Evolutionary conservation across 2,113 vertebrate genomes (phyloP).

Genomic region (Corvus moneduloides): DNA sequence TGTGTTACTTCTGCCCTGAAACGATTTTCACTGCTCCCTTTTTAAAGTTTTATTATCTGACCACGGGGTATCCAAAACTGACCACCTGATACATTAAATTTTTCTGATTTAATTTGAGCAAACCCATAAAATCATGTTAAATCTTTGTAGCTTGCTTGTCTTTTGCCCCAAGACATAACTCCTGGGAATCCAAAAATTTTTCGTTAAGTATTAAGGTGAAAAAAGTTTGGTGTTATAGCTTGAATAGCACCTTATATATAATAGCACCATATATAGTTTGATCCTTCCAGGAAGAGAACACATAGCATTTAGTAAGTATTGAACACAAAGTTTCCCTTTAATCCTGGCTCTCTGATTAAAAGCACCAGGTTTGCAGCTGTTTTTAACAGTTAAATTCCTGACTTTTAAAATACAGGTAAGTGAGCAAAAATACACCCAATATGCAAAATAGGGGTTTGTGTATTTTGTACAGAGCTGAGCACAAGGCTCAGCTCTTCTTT

Average conservation of each 20-base stretch:
- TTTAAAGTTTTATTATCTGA: background rate
- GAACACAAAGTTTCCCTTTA: background rate
- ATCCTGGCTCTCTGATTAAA: background rate
- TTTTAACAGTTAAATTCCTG: background rate
- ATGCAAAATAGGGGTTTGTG: accelerated
- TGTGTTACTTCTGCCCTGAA: background rate
- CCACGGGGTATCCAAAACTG: background rate
- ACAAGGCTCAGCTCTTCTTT: background rate
- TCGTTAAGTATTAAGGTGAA: background rate
- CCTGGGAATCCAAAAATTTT: background rate
- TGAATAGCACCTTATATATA: too few species aligned
- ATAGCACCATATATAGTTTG: too few species aligned
- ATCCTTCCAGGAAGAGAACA: background rate
- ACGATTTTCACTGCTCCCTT: background rate
- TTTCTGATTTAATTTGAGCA: background rate
- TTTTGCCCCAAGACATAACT: background rate
- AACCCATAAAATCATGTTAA: background rate
- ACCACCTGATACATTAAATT: background rate
- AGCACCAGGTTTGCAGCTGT: background rate
- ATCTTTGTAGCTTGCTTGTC: background rate
- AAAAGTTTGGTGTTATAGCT: background rate
- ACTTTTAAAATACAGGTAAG: background rate
- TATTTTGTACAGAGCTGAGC: background rate
- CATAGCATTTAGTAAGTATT: background rate
- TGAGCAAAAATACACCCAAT: background rate